phyloP scores from a whole-genome alignment of 1,140 invertebrate genomes.

The Schlechtendalia chinensis region DNA sequence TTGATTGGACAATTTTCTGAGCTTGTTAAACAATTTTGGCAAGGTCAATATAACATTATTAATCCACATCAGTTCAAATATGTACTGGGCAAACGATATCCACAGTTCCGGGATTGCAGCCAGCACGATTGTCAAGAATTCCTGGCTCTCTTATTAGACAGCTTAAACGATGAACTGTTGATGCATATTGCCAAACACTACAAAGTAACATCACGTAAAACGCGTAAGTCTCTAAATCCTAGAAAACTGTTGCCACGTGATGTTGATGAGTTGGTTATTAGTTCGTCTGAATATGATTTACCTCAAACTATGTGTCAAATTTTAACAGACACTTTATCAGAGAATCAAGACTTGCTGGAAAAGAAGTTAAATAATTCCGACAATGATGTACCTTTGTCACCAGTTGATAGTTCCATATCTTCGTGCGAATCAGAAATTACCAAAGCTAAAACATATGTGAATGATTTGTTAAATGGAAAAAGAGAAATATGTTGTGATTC shows the following conservation, averaged over 20 bases:
- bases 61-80: constrained; percentile 66
- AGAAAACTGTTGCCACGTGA: constrained; percentile 41
- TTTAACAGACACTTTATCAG: neutral
- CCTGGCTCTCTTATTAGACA: constrained; percentile 67
- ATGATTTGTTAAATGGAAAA: constrained; percentile 40
- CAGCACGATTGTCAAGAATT: constrained; percentile 76
- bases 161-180: constrained; percentile 64
- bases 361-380: neutral
- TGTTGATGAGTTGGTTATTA: constrained; percentile 32
- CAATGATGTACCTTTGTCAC: neutral
- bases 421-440: neutral
- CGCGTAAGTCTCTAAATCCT: constrained; percentile 42
- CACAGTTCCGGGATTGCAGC: constrained; percentile 67
- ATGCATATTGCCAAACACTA: constrained; percentile 30
- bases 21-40: constrained; percentile 66
- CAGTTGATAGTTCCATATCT: constrained; percentile 15
- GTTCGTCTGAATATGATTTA: constrained; percentile 26
- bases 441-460: neutral
- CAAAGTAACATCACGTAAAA: constrained; percentile 38
- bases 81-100: constrained; percentile 63
- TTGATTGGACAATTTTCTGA: constrained; percentile 62
- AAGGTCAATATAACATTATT: constrained; percentile 62
- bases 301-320: constrained; percentile 14
- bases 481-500: constrained; percentile 49
- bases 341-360: neutral